A percentile compares a stretch with the other conserved stretches of the same genome.
Evolutionary conservation across 2,888 invertebrate species (phyloP).

Genomic region (Torymus auratus): DNA sequence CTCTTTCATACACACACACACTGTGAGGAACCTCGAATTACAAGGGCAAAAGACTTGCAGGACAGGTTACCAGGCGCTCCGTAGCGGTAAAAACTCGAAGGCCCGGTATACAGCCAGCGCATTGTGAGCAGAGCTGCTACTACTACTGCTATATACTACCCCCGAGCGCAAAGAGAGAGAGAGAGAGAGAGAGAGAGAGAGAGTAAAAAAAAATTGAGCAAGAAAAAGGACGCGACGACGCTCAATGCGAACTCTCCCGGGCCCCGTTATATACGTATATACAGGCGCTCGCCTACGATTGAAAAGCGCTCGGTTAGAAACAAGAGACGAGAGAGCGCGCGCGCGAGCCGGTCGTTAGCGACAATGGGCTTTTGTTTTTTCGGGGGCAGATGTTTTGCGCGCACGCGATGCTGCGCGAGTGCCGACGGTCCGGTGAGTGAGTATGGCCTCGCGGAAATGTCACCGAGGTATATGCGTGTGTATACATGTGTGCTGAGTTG

Average conservation of each 20-base stretch:
- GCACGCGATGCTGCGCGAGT: not conserved
- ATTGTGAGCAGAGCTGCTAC: no score
- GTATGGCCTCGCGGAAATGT: no score
- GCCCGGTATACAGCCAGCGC: not conserved
- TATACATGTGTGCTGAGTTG: no score
- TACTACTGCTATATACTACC: not conserved
- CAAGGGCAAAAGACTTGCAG: no score
- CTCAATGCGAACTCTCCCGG: slow-evolving; percentile 51
- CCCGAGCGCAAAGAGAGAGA: slow-evolving; percentile 39
- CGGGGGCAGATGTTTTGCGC: slow-evolving; percentile 74
- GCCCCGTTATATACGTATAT: slow-evolving; percentile 70
- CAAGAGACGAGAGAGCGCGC: slow-evolving; percentile 71
- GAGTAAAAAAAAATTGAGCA: slow-evolving; percentile 53
- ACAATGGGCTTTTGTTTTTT: slow-evolving; percentile 77
- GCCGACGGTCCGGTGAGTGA: no score
- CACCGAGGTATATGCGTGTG: no score
- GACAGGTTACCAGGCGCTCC: no score
- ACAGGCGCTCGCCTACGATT: slow-evolving; percentile 71
- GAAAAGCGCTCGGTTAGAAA: slow-evolving; percentile 77
- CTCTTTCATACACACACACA: no score
- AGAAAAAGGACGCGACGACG: slow-evolving; percentile 55
- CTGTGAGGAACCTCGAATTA: no score
- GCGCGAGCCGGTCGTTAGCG: slow-evolving; percentile 75
- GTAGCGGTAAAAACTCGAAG: slow-evolving; percentile 59
- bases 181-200: slow-evolving; percentile 37